These are phyloP conservation scores for Lampropteryx suffumata DNA, from an alignment of 2,888 invertebrate genomes.

Conservation along the genomic window DNA sequence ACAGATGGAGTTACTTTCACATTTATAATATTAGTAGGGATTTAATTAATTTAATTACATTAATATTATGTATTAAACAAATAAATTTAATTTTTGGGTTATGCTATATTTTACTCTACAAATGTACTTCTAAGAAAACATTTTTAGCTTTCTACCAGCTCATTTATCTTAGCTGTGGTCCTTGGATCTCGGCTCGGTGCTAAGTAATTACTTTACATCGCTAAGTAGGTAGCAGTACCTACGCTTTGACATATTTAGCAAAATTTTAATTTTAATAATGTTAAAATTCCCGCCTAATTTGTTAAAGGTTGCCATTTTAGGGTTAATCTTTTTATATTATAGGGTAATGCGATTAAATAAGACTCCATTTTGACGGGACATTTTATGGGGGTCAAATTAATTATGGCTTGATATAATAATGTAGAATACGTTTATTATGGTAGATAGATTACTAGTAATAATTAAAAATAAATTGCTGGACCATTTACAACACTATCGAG, in stretches of 20 bases:
- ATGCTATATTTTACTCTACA: too few species aligned
- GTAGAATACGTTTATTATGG: too few species aligned
- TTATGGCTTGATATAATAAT: neutral
- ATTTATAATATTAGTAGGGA: too few species aligned
- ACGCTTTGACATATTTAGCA: slow-evolving; percentile 39
- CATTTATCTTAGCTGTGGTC: neutral
- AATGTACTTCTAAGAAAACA: too few species aligned
- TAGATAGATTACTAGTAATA: too few species aligned
- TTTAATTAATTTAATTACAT: too few species aligned
- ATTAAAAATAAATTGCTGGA: too few species aligned
- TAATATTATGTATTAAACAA: too few species aligned
- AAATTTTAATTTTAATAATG: slow-evolving; percentile 41
- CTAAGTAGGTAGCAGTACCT: slow-evolving; percentile 22
- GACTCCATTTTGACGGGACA: slow-evolving; percentile 16
- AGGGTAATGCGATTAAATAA: slow-evolving; percentile 32
- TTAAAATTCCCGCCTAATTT: slow-evolving; percentile 40
- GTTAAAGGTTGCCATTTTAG: slow-evolving; percentile 28
- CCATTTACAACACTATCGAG: too few species aligned
- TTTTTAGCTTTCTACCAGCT: too few species aligned
- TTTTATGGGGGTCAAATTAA: slow-evolving; percentile 2
- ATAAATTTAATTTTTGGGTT: too few species aligned
- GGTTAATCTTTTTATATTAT: slow-evolving; percentile 35
- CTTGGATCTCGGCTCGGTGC: slow-evolving; percentile 28
- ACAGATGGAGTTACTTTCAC: too few species aligned
- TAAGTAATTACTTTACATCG: slow-evolving; percentile 42